A percentile compares a stretch with the other conserved stretches of the same genome.
Evolutionary conservation across 92 coral and sea anemone species (phyloP).

Genomic region (Phenganax marumi): DNA sequence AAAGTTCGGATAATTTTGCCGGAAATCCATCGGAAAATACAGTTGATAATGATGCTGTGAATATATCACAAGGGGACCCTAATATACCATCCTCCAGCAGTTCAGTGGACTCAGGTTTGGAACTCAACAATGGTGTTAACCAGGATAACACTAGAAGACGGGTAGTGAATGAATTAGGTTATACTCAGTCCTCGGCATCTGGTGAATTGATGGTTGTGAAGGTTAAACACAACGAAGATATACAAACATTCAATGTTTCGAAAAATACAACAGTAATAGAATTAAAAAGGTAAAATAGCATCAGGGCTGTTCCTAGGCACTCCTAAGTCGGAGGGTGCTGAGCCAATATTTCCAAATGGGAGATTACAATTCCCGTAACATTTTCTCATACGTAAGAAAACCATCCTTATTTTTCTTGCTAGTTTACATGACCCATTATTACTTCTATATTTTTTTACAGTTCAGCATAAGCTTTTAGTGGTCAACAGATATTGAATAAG

Average conservation of each 20-base stretch:
- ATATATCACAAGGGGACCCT: not conserved
- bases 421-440: no score
- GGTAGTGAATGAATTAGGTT: conserved; percentile 5
- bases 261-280: conserved; percentile 68
- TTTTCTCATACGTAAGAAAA: no score
- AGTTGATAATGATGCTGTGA: not conserved
- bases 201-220: conserved; percentile 57
- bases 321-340: no score
- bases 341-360: no score
- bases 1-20: not conserved
- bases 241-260: conserved; percentile 67
- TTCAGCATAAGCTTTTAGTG: no score
- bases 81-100: not conserved
- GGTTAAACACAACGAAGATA: conserved; percentile 75
- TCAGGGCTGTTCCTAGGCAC: no score
- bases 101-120: not conserved
- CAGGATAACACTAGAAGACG: conserved; percentile 18
- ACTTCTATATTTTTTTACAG: no score
- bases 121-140: not conserved
- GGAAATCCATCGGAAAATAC: not conserved
- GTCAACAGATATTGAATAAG: no score
- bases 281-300: conserved; percentile 75
- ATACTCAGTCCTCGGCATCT: not conserved
- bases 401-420: no score
- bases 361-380: no score